A percentile compares a stretch with the other conserved stretches of the same genome.
phyloP scores from a whole-genome alignment of 2,797 vertebrate genomes.

The Moxostoma hubbsi region DNA sequence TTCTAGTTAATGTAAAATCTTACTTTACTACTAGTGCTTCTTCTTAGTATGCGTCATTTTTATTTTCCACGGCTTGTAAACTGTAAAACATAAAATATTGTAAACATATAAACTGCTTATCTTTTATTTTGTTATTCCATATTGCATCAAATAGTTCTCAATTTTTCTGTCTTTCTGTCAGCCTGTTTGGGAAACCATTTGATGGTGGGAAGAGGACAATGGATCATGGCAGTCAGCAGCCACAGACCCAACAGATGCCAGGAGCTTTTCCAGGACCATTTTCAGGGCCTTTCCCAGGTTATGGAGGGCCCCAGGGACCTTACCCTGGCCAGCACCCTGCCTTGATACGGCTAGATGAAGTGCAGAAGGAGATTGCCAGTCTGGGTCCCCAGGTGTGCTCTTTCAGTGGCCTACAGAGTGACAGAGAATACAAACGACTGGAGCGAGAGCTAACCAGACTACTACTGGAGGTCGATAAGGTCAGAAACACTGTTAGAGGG shows the following conservation, averaged over 20 bases:
- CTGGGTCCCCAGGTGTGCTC: slow-evolving; percentile 87
- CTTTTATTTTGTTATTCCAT: not conserved
- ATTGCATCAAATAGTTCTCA: not conserved
- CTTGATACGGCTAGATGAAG: slow-evolving; percentile 87
- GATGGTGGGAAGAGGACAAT: slow-evolving; percentile 83
- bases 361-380: slow-evolving; percentile 86
- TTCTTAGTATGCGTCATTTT: too few species aligned
- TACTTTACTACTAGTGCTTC: too few species aligned
- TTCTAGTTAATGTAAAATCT: too few species aligned
- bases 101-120: too few species aligned
- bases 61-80: too few species aligned
- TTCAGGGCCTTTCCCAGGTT: slow-evolving; percentile 58
- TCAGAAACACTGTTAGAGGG: slow-evolving; percentile 7
- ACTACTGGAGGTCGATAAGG: slow-evolving; percentile 91
- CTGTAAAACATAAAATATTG: too few species aligned
- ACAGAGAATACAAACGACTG: slow-evolving; percentile 89
- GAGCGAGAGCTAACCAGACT: slow-evolving; percentile 89
- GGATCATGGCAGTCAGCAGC: slow-evolving; percentile 83
- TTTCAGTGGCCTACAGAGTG: slow-evolving; percentile 91
- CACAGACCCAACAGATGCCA: slow-evolving; percentile 63
- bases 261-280: slow-evolving; percentile 65
- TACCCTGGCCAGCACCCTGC: slow-evolving; percentile 86
- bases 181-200: slow-evolving; percentile 85
- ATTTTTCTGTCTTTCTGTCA: slow-evolving; percentile 59
- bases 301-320: slow-evolving; percentile 69